Percentiles rank a stretch among this genome's conserved stretches.
Conservation (phyloP, 2,797 vertebrate species). For the Lophura swinhoii region DNA sequence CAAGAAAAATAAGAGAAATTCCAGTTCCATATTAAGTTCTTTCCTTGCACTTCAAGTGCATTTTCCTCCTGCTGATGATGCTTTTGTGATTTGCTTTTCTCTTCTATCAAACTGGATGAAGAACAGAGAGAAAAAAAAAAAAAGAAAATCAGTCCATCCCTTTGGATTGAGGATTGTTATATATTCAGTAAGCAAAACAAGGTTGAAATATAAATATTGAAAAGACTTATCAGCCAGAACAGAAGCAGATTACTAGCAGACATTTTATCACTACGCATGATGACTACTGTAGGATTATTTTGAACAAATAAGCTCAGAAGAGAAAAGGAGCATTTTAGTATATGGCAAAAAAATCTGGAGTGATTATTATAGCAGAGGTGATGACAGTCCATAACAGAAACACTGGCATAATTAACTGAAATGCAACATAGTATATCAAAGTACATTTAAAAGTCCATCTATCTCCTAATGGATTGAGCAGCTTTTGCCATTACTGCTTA, state of each 20-base stretch:
- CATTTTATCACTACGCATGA: background rate
- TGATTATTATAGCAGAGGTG: background rate
- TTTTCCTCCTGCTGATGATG: background rate
- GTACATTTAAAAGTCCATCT: background rate
- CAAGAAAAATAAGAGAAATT: background rate
- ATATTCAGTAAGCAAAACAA: background rate
- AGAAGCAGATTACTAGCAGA: background rate
- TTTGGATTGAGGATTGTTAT: background rate
- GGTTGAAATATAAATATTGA: background rate
- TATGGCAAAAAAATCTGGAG: background rate
- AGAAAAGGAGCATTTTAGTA: background rate
- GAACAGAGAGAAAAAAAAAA: background rate
- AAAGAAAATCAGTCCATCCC: background rate
- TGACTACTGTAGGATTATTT: background rate
- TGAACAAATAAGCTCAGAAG: background rate
- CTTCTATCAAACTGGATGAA: background rate
- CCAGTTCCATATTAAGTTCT: background rate
- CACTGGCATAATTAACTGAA: background rate
- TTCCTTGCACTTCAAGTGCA: background rate
- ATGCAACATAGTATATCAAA: background rate
- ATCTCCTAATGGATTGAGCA: background rate
- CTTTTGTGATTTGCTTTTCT: background rate
- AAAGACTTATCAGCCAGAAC: background rate
- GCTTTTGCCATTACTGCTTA: slow-evolving; percentile 43
- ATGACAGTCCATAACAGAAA: background rate